phyloP scores from a whole-genome alignment of 2,888 invertebrate genomes.

The Sarcophaga caerulescens region DNA sequence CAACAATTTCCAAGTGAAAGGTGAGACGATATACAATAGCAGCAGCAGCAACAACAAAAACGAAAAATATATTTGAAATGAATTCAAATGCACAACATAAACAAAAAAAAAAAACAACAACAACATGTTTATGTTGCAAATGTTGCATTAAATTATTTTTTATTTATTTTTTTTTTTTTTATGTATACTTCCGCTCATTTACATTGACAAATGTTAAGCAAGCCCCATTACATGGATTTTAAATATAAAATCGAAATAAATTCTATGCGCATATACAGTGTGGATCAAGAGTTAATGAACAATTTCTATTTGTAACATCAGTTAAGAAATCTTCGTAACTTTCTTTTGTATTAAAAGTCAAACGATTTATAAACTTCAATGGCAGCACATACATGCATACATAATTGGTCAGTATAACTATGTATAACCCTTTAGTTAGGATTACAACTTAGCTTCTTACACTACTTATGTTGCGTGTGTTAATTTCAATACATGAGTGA shows the following conservation, averaged over 20 bases:
- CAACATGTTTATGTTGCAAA: neutral
- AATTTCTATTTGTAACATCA: too few relatives aligned
- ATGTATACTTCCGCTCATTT: slow-evolving; percentile 53
- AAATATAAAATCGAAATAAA: neutral
- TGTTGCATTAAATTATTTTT: neutral
- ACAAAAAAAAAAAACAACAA: neutral
- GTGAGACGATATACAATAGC: neutral
- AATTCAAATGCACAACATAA: neutral
- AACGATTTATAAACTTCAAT: too few relatives aligned
- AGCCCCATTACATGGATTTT: neutral
- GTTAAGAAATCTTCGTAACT: too few relatives aligned
- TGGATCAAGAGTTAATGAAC: too few relatives aligned
- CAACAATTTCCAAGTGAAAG: neutral
- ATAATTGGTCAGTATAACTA: too few relatives aligned
- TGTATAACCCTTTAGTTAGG: too few relatives aligned
- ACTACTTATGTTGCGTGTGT: too few relatives aligned
- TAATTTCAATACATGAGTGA: too few relatives aligned
- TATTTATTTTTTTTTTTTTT: slow-evolving; percentile 27
- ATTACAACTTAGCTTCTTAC: too few relatives aligned
- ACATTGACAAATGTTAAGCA: slow-evolving; percentile 34
- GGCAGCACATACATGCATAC: too few relatives aligned
- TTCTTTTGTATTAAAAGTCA: too few relatives aligned
- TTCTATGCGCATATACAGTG: neutral
- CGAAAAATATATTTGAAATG: neutral
- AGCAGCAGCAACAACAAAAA: neutral